Conservation (phyloP, 2,797 vertebrate species). For the Phrynocephalus guinanensis region DNA sequence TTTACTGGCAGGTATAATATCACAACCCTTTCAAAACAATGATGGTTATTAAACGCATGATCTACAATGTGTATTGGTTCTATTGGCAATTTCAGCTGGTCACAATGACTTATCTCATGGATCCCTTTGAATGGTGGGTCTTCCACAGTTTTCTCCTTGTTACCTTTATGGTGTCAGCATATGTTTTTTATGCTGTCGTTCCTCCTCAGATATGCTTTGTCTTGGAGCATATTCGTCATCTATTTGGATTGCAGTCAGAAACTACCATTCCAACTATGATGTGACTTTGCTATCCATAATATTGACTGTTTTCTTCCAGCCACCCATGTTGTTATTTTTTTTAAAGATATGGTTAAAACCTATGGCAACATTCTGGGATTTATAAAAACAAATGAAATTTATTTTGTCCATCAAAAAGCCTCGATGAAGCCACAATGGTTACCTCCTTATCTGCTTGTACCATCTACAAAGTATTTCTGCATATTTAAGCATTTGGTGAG, state of each 20-base stretch:
- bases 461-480: not conserved
- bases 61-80: slow-evolving; percentile 88
- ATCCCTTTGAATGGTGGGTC: slow-evolving; percentile 90
- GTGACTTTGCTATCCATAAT: slow-evolving; percentile 58
- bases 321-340: slow-evolving; percentile 10
- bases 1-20: slow-evolving; percentile 40
- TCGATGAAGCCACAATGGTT: not conserved
- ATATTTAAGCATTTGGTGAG: not conserved
- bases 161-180: slow-evolving; percentile 85
- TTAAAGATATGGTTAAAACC: slow-evolving; percentile 24
- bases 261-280: slow-evolving; percentile 84
- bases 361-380: not conserved
- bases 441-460: not conserved
- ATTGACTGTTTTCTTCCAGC: not conserved
- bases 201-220: slow-evolving; percentile 86
- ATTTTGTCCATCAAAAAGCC: not conserved
- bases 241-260: slow-evolving; percentile 82
- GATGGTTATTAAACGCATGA: slow-evolving; percentile 86
- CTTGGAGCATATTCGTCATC: slow-evolving; percentile 85
- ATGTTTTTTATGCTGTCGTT: slow-evolving; percentile 89
- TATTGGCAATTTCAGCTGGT: slow-evolving; percentile 93
- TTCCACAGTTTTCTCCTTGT: slow-evolving; percentile 87
- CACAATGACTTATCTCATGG: slow-evolving; percentile 89
- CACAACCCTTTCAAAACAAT: slow-evolving; percentile 32
- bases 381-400: slow-evolving; percentile 6